Base-by-base conservation (phyloP, 2,797 vertebrate genomes). In the Oreochromis grahami region DNA sequence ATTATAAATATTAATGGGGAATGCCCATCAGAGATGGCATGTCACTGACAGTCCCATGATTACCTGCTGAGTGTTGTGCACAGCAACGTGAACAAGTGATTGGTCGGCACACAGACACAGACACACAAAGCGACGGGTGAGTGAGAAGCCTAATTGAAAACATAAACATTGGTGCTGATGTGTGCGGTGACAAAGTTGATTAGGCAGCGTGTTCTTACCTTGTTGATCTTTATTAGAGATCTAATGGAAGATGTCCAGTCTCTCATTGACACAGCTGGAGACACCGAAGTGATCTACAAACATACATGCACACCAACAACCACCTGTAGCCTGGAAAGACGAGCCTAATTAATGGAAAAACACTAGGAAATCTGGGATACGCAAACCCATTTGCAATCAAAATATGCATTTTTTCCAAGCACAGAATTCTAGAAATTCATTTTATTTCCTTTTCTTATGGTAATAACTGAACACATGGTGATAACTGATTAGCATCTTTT, bases 1-100 rank as follows among this genome's bases (percentile, higher is more conserved):
- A 78, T 87, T 84, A 94, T 95, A 93, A 92, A 95, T 95, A 96
- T 96, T 96, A 95, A 96, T 95, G 86, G 81, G 89, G 89, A 91
- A 91, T 93, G 92, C 90, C 92, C 92, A 85, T 93, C 94, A 94
- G 91, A 87, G 92, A 80, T 89, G 88, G 87, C 90, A 91, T 86
- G 89, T 91, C 92, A 91, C 89, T 84, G 94, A 92, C 94, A 92
- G 92, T 90, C 89, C 87, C 91, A 87, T 95, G 94, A 96, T 96
- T 94, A 95, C 94, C 87, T 24, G 68, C 93, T 82, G 91, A 91
- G 93, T 68, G 81, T 76, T 8, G 43, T 24, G 79, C 86, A 77
- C 52, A 32, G 80, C 74, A 82, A 89, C 88, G 84, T 89, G 87
- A 84, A 82, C 83, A 76, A 83, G 87, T 92, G 90, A 94, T 93